Evolutionary conservation across 2,113 vertebrate species (phyloP).

Genomic region (Chamaetylas fuelleborni): DNA sequence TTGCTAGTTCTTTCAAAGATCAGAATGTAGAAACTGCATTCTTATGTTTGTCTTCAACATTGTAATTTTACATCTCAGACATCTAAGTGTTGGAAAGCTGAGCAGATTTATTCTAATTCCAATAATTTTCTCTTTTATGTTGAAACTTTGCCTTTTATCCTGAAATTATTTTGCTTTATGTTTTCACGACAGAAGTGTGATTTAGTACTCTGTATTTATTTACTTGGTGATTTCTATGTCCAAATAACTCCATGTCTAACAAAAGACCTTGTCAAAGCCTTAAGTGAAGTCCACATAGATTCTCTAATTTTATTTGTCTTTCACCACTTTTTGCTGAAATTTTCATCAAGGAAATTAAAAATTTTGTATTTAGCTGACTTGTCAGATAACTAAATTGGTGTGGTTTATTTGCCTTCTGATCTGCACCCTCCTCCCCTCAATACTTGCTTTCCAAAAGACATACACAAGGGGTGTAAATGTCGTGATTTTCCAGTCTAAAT

Average conservation of each 20-base stretch:
- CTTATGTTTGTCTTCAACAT: neutral
- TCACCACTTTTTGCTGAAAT: neutral
- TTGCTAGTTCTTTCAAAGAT: neutral
- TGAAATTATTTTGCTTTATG: neutral
- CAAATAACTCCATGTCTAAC: neutral
- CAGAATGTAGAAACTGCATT: neutral
- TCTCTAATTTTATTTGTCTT: neutral
- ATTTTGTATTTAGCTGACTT: neutral
- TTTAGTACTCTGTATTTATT: neutral
- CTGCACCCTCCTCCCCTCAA: rapidly evolving
- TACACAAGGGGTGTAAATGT: neutral
- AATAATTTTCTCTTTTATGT: neutral
- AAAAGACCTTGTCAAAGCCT: neutral
- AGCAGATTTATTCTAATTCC: neutral
- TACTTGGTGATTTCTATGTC: neutral
- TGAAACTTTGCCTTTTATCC: neutral
- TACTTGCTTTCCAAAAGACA: neutral
- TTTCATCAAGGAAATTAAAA: neutral
- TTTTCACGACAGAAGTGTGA: neutral
- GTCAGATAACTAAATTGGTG: neutral
- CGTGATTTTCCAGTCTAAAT: neutral
- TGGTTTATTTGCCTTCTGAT: neutral
- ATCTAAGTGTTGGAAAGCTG: neutral
- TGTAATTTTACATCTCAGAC: neutral
- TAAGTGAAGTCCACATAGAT: neutral